phyloP scores from a whole-genome alignment of 2,113 vertebrate species.

The Tachysurus vachellii region DNA sequence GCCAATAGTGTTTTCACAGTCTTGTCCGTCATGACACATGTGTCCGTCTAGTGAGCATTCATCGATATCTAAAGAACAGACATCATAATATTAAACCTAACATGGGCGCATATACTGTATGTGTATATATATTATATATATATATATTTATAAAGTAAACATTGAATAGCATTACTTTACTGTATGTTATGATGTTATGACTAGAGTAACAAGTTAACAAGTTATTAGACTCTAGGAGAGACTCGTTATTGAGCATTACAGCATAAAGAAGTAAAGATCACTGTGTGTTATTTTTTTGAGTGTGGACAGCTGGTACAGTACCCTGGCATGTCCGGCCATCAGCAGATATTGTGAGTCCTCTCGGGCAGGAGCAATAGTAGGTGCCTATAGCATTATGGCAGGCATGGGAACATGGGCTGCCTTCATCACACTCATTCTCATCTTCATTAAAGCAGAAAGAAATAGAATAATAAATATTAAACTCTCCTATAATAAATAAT shows the following conservation, averaged over 20 bases:
- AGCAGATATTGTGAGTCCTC: slow-evolving; percentile 87
- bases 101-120: not conserved
- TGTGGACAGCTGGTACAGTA: slow-evolving; percentile 72
- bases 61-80: slow-evolving; percentile 81
- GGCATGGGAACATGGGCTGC: slow-evolving; percentile 87
- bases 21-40: slow-evolving; percentile 80
- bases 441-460: slow-evolving; percentile 71
- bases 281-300: not conserved
- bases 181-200: not conserved
- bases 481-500: not conserved
- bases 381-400: slow-evolving; percentile 91
- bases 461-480: not conserved
- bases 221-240: not conserved
- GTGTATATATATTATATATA: not conserved
- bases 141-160: not conserved
- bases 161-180: not conserved
- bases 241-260: not conserved
- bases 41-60: slow-evolving; percentile 83
- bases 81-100: not conserved
- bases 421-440: slow-evolving; percentile 84
- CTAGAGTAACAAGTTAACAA: not conserved
- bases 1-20: slow-evolving; percentile 89
- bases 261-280: not conserved
- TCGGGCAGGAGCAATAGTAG: slow-evolving; percentile 91
- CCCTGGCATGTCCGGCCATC: slow-evolving; percentile 93